These are phyloP conservation scores for Harpalus rufipes DNA, from an alignment of 2,888 invertebrate species.

Conservation along the genomic window DNA sequence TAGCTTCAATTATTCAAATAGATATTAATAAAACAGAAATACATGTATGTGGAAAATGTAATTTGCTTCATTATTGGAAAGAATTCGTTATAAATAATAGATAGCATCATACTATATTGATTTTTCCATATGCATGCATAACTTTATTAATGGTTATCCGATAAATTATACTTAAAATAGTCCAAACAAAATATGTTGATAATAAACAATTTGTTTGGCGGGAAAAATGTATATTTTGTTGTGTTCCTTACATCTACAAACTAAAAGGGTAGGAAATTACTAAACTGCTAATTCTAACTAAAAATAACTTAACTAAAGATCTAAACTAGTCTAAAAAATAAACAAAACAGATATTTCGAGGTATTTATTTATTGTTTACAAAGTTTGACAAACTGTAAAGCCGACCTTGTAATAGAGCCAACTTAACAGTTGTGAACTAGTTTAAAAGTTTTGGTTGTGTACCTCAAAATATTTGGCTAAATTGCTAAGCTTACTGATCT, in stretches of 20 bases:
- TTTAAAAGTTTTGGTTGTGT: neutral
- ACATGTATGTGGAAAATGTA: conserved; percentile 19
- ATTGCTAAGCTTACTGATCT: conserved; percentile 61
- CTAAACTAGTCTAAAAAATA: conserved; percentile 51
- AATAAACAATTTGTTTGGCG: neutral
- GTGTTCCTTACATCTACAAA: conserved; percentile 45
- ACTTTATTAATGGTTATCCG: conserved; percentile 5
- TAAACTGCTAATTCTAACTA: conserved; percentile 65
- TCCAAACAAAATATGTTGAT: neutral
- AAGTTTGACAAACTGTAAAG: no score
- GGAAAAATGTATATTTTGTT: conserved; percentile 17
- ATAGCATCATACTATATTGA: conserved; percentile 11
- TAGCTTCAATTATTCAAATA: conserved; percentile 3
- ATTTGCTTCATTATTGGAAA: neutral
- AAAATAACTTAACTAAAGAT: conserved; percentile 42
- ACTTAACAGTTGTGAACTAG: neutral
- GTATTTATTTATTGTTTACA: neutral
- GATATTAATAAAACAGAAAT: neutral
- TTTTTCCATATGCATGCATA: conserved; percentile 37
- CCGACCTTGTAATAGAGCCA: no score
- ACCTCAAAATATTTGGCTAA: conserved; percentile 66
- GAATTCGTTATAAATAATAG: conserved; percentile 28
- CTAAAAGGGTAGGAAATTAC: conserved; percentile 50
- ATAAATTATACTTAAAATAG: neutral
- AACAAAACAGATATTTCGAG: conserved; percentile 57